Evolutionary conservation across 2,797 vertebrate genomes (phyloP), one percentile per base, ranked within the genome.

Genomic region (Gambusia yucatana): DNA sequence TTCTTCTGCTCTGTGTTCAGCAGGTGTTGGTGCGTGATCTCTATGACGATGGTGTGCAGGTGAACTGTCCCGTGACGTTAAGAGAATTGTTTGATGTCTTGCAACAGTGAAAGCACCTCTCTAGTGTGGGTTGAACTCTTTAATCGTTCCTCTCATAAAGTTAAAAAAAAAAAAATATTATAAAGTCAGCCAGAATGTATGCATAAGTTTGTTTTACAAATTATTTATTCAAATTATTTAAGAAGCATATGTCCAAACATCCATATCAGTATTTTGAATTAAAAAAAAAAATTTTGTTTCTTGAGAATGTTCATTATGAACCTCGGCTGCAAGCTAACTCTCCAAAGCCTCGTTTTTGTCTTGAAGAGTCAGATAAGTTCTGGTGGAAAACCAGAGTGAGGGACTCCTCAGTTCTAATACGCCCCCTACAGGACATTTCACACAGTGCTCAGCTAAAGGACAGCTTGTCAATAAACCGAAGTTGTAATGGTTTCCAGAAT

Each of bases 211-310:
- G 77, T 87, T 91, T 93, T 72, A 88, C 77, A 91, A 90, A 93
- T 91, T 94, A 95, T 96, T 95, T 95, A 96, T 96, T 96, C 92
- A 92, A 95, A 95, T 95, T 93, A 96, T 96, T 95, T 95, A 96
- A 96, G 79, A 90, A 84, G 69, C 87, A 72, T 90, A 84, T 91
- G 92, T 93, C 90, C 79, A 92, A 89, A 91, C 87, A 91, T 94
- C 93, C 91, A 91, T 92, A 89, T 92, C 94, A 95, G 95, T 96
- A 93, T 95, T 93, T 94, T 88, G 8, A 83, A 88, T 85, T 6
- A 6, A 47, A 47, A 47, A 50, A 50, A 55, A 55, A 82, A 79
- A 43, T 89, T 91, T 83, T 61, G 87, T 39, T 87, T 84, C 78
- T 91, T 87, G 36, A 77, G 88, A 86, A 82, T 86, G 67, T 81